A percentile compares a stretch with the other conserved stretches of the same genome.
Evolutionary conservation across 1,140 invertebrate species (phyloP).

Genomic region (Metaphire vulgaris): DNA sequence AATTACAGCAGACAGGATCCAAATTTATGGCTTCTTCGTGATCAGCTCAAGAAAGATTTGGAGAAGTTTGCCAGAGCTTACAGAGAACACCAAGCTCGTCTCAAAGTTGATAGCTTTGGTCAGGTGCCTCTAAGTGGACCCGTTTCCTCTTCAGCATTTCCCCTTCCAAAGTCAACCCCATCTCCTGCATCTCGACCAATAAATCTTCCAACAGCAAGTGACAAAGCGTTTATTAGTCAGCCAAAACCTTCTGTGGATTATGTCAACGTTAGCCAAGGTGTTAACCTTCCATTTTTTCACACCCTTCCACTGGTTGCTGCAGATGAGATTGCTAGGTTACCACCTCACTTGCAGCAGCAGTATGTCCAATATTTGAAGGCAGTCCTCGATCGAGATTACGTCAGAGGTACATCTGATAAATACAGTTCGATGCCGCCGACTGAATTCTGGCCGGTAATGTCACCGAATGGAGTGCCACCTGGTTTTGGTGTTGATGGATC

Average conservation of each 20-base stretch:
- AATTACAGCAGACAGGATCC: neutral
- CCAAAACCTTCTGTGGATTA: neutral
- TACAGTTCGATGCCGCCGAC: neutral
- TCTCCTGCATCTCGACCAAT: neutral
- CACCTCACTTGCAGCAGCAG: conserved; percentile 11
- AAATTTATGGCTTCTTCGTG: neutral
- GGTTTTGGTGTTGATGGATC: neutral
- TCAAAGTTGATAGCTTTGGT: neutral
- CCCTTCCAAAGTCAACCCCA: too few species aligned
- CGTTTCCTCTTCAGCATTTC: too few species aligned
- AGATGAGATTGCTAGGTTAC: conserved; percentile 1
- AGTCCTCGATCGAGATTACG: neutral
- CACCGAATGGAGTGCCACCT: neutral
- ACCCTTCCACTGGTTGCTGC: neutral
- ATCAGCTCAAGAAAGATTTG: neutral
- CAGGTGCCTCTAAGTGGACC: neutral
- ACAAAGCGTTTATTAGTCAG: neutral
- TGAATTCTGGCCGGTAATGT: neutral
- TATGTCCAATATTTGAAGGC: neutral
- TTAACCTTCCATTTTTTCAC: neutral
- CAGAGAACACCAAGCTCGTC: neutral
- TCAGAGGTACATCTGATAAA: neutral
- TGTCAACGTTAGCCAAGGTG: neutral
- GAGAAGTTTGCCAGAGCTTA: neutral
- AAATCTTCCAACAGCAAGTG: neutral